Evolutionary conservation across 2,797 vertebrate species (phyloP).

Genomic region (Pangasius sanitwongsei): DNA sequence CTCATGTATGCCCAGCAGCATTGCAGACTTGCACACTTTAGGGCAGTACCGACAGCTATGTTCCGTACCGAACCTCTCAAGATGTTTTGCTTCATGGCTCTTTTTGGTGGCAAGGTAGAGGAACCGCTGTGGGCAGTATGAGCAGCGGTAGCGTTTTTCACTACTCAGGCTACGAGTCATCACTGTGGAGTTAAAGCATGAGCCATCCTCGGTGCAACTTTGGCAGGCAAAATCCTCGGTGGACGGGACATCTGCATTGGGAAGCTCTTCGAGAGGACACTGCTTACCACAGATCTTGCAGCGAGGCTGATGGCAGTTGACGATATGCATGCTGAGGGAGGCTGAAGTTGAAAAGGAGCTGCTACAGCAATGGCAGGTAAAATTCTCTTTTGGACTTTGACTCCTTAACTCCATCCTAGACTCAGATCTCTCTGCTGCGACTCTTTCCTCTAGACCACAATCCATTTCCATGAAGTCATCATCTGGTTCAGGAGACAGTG

Average conservation of each 20-base stretch:
- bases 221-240: constrained; percentile 88
- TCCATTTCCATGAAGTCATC: constrained; percentile 62
- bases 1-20: constrained; percentile 81
- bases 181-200: constrained; percentile 84
- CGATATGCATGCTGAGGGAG: constrained; percentile 88
- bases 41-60: constrained; percentile 81
- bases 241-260: constrained; percentile 77
- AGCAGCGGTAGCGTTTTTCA: constrained; percentile 93
- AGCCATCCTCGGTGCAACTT: constrained; percentile 91
- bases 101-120: constrained; percentile 95
- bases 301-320: constrained; percentile 87
- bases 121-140: constrained; percentile 96
- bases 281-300: constrained; percentile 93
- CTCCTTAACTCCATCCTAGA: constrained; percentile 75
- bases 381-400: constrained; percentile 78
- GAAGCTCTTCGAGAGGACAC: constrained; percentile 85
- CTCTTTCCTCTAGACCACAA: constrained; percentile 64
- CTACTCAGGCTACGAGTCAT: constrained; percentile 84
- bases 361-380: constrained; percentile 88
- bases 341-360: constrained; percentile 91
- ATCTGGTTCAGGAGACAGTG: constrained; percentile 51
- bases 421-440: constrained; percentile 67
- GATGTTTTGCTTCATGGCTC: constrained; percentile 94
- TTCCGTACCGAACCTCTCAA: constrained; percentile 81
- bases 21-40: constrained; percentile 84